Base-by-base conservation (phyloP, 2,797 vertebrate species). In the Sebastolobus altivelis region DNA sequence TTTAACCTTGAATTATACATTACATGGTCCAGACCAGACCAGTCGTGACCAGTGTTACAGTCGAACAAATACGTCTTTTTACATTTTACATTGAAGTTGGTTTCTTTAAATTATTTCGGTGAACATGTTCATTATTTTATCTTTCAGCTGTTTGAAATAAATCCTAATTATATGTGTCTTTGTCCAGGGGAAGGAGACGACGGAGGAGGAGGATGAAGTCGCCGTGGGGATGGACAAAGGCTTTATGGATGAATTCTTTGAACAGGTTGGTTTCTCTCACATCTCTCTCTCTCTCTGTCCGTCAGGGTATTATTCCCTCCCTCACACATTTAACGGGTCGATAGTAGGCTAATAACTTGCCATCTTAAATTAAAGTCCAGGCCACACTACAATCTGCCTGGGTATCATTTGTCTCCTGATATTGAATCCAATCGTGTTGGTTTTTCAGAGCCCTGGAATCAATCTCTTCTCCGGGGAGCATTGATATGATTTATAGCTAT, bases 211-310 rank as follows among this genome's bases (percentile, higher is more conserved):
- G 8, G 97, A 99, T 56, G 97, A 99, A 82, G 97, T 99, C 38
- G 94, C 96, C 0, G 97, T 98, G 79, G 96, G 96, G 0, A 93
- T 99, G 96, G 97, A 99, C 83, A 97, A 97, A 85, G 97, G 95
- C 88, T 99, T 99, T 78, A 98, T 99, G 98, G 98, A 99, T 0
- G 98, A 98, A 89, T 99, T 99, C 96, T 99, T 99, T 35, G 97
- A 99, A 83, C 98, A 99, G 97, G 98, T 99, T 94, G 86, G 95
- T 83, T 56, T 88, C 63, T 49, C 37, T 59, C 37, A 55, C 38
- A 29, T 65, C 43, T 52, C 29, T 31, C 3, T 72, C 18, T 18
- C 49, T 43, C 6, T 43, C 40, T 43, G 40, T 62, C n/a, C 65
- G 7, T 72, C 66, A 29, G 8, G 27, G n/a, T 52, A 3, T 72